Base-by-base conservation (phyloP, 64 coral and sea anemone species). In the Porites australiensis region DNA sequence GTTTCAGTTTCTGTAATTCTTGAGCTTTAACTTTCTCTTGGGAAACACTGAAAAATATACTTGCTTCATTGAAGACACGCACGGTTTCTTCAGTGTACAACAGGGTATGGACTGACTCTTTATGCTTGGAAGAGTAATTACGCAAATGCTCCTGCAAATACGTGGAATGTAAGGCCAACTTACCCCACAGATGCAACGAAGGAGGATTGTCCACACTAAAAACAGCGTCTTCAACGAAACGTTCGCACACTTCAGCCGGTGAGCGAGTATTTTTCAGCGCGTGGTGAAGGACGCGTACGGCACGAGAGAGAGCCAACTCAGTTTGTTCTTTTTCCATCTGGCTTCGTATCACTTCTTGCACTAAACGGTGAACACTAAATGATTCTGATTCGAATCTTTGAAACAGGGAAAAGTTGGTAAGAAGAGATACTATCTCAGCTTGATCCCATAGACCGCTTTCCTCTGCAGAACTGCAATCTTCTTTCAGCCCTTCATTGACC, bases 351-450 rank as follows among this genome's bases (percentile, higher is more conserved):
- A 95, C 88, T 60, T 95, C 93, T 90, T 95, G 93, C 20, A 95
- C 93, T 52, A 95, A 78, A 21, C 93, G 87, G 44, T 94, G 93
- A 50, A 94, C 93, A 60, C 93, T 72, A n/a, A 76, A 74, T 8
- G 79, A 94, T 13, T 84, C 63, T 14, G 74, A 71, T 75, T 44
- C 18, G 27, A 72, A 86, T 60, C 44, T 95, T 58, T 90, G 70
- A 82, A 95, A 95, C 79, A 95, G 63, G 10, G 93, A 95, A 18
- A 95, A 95, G 43, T 95, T 95, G 1, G 93, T 91, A 16, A 95
- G 57, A 8, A 91, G 14, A 7, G 72, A 70, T 13, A 86, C 13
- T 9, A 95, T 72, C 70, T 91, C 88, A n/a, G 82, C 85, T 54
- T 76, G 68, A 14, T 82, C 79, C 58, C 72, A 62, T 21, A 49